Evolutionary conservation across 2,888 invertebrate genomes (phyloP).

Genomic region (Aplocera efformata): DNA sequence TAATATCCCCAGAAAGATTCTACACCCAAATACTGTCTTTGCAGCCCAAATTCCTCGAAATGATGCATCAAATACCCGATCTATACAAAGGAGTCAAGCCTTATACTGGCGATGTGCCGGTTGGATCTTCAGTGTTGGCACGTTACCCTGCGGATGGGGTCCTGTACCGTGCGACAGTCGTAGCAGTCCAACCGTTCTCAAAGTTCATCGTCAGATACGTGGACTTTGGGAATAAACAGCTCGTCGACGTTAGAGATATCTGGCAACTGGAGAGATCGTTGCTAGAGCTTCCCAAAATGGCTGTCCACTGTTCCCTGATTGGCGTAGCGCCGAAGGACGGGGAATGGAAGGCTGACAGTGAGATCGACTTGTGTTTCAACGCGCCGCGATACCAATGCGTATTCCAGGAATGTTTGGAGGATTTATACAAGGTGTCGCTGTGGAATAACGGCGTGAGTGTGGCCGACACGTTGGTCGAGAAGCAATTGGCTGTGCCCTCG

Average conservation of each 20-base stretch:
- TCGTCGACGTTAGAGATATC: constrained; percentile 82
- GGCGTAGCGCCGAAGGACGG: constrained; percentile 81
- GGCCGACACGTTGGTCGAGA: constrained; percentile 69
- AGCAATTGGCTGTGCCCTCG: constrained; percentile 62
- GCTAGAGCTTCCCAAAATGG: constrained; percentile 84
- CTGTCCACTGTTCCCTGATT: constrained; percentile 83
- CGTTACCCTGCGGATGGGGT: constrained; percentile 85
- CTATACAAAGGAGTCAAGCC: constrained; percentile 81
- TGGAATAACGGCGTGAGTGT: constrained; percentile 70
- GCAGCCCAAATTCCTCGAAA: constrained; percentile 79
- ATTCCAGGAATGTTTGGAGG: constrained; percentile 73
- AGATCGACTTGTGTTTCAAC: constrained; percentile 82
- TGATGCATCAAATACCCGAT: constrained; percentile 87
- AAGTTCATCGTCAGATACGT: constrained; percentile 86
- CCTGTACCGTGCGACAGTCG: constrained; percentile 85
- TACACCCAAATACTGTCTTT: constrained; percentile 80
- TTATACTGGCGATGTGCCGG: constrained; percentile 59
- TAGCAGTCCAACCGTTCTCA: constrained; percentile 78
- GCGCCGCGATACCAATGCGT: constrained; percentile 80
- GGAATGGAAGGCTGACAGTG: constrained; percentile 78
- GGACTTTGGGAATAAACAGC: constrained; percentile 87
- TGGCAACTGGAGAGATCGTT: constrained; percentile 85
- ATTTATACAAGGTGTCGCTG: constrained; percentile 71
- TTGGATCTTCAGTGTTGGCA: constrained; percentile 85
- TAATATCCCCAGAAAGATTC: constrained; percentile 86